Base-by-base conservation (phyloP, 1,140 invertebrate species). In the Camponotus floridanus region DNA sequence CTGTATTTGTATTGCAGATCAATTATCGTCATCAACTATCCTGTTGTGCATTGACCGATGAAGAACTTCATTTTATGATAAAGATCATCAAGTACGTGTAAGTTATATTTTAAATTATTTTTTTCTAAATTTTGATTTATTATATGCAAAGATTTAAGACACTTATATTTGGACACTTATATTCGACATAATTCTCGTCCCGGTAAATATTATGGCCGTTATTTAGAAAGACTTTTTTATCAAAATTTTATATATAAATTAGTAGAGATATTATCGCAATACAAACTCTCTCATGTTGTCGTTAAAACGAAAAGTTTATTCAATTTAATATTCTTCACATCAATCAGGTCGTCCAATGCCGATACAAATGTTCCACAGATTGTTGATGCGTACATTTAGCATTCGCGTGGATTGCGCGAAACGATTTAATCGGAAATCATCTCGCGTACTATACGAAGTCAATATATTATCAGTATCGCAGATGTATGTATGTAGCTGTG, bases 381-480 rank as follows among this genome's bases (percentile, higher is more conserved):
- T 64, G 26, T 61, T 83, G 79, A 73, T 62, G 55, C 33, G 68
- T 21, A 18, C 79, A 36, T 70, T 83, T 74, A 73, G 39, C 55
- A 83, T 83, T 83, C 55, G 42, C 13, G 9, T 55, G 79, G 26
- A 73, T 73, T 73, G 39, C 39, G n/a, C 65, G 26, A 57, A 81
- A 81, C 26, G 18, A 31, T 74, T 83, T 83, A 83, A 83, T 83
- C 79, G 55, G 39, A 83, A 83, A 83, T 83, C 79, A 83, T 62
- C 39, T 45, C 68, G 68, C 68, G 68, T 48, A 61, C 42, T 45
- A n/a, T 83, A 73, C 26, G 26, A 83, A 83, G 79, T 83, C 79
- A 83, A 83, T 83, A 74, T 36, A 83, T 83, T 83, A 83, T 83
- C 67, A 45, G 31, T 74, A 61, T 74, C 39, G 79, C 39, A 39